Conservation (phyloP, 2,797 vertebrate genomes). For the Myotis myotis region DNA sequence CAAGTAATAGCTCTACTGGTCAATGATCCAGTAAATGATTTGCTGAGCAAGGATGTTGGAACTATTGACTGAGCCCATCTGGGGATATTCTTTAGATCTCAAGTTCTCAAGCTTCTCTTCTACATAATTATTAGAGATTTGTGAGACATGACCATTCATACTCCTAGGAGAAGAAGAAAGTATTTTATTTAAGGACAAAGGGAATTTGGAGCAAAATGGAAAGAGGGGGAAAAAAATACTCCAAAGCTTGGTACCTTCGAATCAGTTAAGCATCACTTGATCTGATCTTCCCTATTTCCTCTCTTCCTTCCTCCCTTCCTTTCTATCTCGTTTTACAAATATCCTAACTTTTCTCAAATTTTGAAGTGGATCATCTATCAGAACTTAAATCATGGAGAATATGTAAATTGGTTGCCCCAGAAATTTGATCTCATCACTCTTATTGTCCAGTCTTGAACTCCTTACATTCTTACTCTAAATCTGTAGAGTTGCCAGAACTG, state of each 20-base stretch:
- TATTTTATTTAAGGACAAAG: background rate
- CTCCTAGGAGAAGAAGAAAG: background rate
- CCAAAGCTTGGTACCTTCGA: background rate
- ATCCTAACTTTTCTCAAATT: background rate
- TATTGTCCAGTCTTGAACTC: background rate
- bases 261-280: background rate
- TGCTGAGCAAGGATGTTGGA: background rate
- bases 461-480: background rate
- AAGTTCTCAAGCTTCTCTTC: background rate
- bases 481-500: background rate
- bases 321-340: background rate
- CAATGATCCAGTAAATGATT: background rate
- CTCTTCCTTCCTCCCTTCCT: fast-evolving
- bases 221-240: background rate
- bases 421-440: background rate
- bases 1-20: background rate
- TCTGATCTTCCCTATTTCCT: background rate
- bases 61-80: background rate
- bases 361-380: background rate
- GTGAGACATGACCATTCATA: background rate
- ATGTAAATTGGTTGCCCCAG: background rate
- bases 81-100: background rate
- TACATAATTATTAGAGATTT: background rate
- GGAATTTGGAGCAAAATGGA: constrained; percentile 12
- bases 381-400: background rate